phyloP scores from a whole-genome alignment of 1,140 invertebrate species.

The Papilio polytes region DNA sequence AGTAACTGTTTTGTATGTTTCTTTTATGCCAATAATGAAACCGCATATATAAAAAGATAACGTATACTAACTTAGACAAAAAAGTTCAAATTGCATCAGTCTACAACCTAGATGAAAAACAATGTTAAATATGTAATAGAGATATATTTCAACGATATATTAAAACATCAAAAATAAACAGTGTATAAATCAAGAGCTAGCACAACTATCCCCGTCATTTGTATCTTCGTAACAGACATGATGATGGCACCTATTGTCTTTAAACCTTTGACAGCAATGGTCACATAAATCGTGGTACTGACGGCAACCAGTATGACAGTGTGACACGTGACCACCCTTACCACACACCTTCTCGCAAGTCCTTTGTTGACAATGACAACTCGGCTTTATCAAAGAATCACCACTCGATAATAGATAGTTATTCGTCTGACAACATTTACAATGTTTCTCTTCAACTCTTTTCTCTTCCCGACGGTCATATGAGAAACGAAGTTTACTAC shows the following conservation, averaged over 20 bases:
- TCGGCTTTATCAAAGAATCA: slow-evolving; percentile 56
- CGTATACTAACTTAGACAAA: no score
- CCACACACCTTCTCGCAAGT: slow-evolving; percentile 42
- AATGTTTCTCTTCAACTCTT: slow-evolving; percentile 30
- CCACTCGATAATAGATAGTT: slow-evolving; percentile 64
- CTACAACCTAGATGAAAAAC: no score
- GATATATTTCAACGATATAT: slow-evolving; percentile 26
- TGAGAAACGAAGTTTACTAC: slow-evolving; percentile 19
- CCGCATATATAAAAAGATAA: no score
- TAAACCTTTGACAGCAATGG: slow-evolving; percentile 31
- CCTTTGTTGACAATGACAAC: slow-evolving; percentile 48
- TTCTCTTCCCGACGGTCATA: slow-evolving; percentile 23
- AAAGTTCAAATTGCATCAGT: no score
- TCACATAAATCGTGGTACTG: slow-evolving; percentile 24
- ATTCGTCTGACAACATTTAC: slow-evolving; percentile 58
- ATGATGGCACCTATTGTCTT: slow-evolving; percentile 6
- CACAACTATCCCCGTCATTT: slow-evolving; percentile 34
- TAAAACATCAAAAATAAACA: slow-evolving; percentile 25
- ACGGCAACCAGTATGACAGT: slow-evolving; percentile 35
- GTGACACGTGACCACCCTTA: slow-evolving; percentile 39
- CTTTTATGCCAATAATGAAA: no score
- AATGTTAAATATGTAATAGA: no score
- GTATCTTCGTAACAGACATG: slow-evolving; percentile 10
- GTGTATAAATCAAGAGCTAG: slow-evolving; percentile 33
- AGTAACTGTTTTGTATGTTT: neutral